Conservation (phyloP, 2,113 vertebrate genomes). For the Leptobrachium ailaonicum region DNA sequence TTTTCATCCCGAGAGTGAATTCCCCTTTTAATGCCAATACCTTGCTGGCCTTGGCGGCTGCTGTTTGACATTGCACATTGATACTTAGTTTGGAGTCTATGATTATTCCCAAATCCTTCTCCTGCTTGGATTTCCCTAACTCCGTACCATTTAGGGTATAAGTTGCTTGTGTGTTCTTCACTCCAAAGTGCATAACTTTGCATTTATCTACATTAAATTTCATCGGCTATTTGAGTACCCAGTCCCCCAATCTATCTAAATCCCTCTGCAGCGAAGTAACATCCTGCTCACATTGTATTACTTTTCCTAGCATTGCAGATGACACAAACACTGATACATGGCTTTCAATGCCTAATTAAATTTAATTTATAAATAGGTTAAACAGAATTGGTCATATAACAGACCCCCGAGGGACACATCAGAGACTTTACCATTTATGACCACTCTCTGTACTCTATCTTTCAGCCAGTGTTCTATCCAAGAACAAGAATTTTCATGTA, state of each 20-base stretch:
- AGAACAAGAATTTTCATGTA: no score
- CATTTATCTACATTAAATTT: background rate
- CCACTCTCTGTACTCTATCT: background rate
- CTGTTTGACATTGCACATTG: no score
- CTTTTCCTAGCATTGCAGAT: conserved; percentile 12
- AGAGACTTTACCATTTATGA: background rate
- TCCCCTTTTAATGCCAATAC: no score
- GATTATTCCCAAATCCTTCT: no score
- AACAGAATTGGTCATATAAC: background rate
- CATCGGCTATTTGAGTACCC: conserved; percentile 12
- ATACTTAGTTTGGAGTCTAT: no score
- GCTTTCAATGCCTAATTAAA: background rate
- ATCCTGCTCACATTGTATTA: conserved; percentile 17
- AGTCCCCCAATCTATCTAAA: conserved; percentile 20
- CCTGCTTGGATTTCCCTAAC: no score
- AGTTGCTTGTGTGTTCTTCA: no score
- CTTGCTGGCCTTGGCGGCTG: no score
- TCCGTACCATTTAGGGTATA: no score
- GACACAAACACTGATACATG: background rate
- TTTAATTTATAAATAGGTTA: background rate
- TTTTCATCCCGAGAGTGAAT: no score
- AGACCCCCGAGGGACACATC: background rate
- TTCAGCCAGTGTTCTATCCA: background rate
- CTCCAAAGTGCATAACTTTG: background rate
- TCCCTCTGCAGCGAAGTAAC: conserved; percentile 18